phyloP scores from a whole-genome alignment of 2,888 invertebrate genomes.

The Drosophila melanosoma region DNA sequence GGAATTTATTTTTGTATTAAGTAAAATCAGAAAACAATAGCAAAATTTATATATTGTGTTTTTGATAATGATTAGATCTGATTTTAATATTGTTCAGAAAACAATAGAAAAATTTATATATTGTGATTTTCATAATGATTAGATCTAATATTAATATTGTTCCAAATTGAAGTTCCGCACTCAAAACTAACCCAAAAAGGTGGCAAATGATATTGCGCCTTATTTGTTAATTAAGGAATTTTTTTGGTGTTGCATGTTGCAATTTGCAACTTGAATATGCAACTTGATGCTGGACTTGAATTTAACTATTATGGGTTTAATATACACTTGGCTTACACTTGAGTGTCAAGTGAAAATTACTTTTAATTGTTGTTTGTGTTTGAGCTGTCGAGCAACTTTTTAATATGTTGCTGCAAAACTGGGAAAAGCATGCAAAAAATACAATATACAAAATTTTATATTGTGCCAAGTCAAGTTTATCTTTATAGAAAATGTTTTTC shows the following conservation, averaged over 20 bases:
- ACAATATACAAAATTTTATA: neutral
- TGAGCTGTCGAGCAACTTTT: neutral
- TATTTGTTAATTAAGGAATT: neutral
- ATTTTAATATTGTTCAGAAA: neutral
- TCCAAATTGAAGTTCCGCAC: too few relatives aligned
- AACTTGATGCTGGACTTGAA: neutral
- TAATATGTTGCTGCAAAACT: neutral
- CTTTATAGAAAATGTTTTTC: conserved; percentile 1
- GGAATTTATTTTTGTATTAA: neutral
- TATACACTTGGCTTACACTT: neutral
- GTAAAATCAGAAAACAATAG: too few relatives aligned
- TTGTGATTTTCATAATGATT: neutral
- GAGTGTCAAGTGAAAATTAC: neutral
- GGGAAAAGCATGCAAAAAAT: neutral
- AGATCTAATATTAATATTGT: neutral
- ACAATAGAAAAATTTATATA: neutral
- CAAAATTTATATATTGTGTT: neutral
- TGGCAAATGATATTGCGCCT: neutral
- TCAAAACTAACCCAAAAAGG: neutral
- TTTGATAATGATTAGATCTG: neutral
- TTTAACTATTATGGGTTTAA: neutral
- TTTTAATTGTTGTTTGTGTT: neutral
- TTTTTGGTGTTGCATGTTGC: neutral
- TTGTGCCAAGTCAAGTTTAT: conserved; percentile 11
- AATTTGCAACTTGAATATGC: neutral